phyloP scores from a whole-genome alignment of 1,140 invertebrate species.

The Lepidurus couesii region DNA sequence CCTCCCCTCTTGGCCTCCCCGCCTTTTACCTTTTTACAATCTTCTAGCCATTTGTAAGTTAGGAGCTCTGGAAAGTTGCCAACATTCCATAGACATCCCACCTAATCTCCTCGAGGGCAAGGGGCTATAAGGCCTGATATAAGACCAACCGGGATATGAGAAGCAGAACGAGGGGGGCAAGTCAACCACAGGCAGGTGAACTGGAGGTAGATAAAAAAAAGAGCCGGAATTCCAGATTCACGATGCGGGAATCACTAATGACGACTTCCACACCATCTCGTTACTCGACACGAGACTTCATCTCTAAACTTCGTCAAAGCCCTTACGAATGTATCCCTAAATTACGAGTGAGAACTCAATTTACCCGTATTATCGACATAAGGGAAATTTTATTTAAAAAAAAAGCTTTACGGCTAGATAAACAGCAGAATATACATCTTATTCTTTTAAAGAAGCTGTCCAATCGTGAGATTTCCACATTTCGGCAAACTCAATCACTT shows the following conservation, averaged over 20 bases:
- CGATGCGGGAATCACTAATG: background rate
- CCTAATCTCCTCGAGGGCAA: background rate
- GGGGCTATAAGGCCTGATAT: conserved; percentile 14
- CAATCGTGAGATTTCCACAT: conserved; percentile 60
- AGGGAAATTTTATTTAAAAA: background rate
- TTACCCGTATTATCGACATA: background rate
- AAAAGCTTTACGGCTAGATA: background rate
- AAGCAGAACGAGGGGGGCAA: background rate
- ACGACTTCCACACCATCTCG: background rate
- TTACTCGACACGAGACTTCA: background rate
- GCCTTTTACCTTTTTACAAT: conserved; percentile 11
- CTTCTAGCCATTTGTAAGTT: conserved; percentile 12
- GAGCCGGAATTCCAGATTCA: background rate
- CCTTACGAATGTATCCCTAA: background rate
- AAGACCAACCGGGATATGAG: background rate
- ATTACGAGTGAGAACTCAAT: no score
- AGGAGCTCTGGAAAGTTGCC: conserved; percentile 1
- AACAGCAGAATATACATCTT: background rate
- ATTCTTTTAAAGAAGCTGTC: conserved; percentile 35
- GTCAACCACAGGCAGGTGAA: conserved; percentile 16
- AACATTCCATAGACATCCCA: conserved; percentile 2
- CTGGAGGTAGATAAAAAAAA: background rate
- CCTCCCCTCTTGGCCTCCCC: background rate
- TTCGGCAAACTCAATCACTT: conserved; percentile 60
- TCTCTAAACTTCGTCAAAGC: background rate